Percentiles rank a stretch among this genome's conserved stretches.
Conservation (phyloP, 2,113 vertebrate species). For the Coturnix japonica region DNA sequence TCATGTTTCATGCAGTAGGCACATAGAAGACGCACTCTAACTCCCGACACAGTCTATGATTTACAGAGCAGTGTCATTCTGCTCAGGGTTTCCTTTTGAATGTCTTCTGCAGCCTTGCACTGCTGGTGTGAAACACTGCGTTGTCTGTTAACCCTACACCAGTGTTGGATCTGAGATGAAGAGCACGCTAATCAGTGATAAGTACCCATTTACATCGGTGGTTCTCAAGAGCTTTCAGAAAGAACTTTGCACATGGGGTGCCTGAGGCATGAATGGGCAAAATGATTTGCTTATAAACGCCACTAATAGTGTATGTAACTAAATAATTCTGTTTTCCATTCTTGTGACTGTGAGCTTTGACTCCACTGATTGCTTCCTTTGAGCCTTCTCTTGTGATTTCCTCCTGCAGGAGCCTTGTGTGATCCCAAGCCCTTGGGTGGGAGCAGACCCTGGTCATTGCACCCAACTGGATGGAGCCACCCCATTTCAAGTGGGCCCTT, state of each 20-base stretch:
- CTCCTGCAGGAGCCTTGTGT: background rate
- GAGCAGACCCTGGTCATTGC: background rate
- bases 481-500: rapidly evolving
- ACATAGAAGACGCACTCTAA: background rate
- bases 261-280: background rate
- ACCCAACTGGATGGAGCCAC: background rate
- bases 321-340: background rate
- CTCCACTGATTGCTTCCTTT: background rate
- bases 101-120: background rate
- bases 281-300: background rate
- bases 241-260: background rate
- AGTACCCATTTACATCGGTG: background rate
- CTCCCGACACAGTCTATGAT: background rate
- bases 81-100: background rate
- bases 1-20: background rate
- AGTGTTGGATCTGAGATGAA: background rate
- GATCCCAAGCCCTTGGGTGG: background rate
- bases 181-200: rapidly evolving
- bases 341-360: background rate
- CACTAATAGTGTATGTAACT: rapidly evolving
- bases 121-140: background rate
- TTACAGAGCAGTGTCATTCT: no score
- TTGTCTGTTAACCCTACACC: background rate
- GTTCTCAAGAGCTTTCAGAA: background rate
- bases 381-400: background rate